phyloP scores from a whole-genome alignment of 1,140 invertebrate genomes.

The Pristionchus pacificus region DNA sequence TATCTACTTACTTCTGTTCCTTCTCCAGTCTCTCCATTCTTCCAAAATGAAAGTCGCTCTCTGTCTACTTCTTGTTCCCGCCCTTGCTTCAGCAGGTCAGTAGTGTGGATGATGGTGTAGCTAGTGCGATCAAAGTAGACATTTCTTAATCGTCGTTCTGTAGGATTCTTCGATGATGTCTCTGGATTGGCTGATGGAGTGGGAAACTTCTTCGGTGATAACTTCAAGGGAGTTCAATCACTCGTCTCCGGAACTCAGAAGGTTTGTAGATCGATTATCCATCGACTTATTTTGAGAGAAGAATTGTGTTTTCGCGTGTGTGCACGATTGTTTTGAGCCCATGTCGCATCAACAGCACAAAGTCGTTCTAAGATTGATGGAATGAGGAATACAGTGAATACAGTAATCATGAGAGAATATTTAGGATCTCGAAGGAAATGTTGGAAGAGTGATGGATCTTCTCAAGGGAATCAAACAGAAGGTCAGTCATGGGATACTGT shows the following conservation, averaged over 20 bases:
- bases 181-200: slow-evolving; percentile 14
- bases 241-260: slow-evolving; percentile 26
- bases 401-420: not conserved
- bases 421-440: slow-evolving; percentile 32
- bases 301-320: not conserved
- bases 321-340: not conserved
- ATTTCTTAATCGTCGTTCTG: no score
- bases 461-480: slow-evolving; percentile 36
- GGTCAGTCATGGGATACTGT: not conserved
- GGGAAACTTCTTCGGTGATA: slow-evolving; percentile 36
- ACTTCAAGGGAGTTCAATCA: slow-evolving; percentile 29
- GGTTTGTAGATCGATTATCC: slow-evolving; percentile 3
- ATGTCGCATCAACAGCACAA: not conserved
- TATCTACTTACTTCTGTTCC: no score
- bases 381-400: not conserved
- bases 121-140: no score
- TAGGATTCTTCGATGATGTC: not conserved
- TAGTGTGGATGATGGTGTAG: no score
- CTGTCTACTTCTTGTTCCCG: no score
- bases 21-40: no score
- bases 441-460: slow-evolving; percentile 32
- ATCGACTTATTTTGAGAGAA: slow-evolving; percentile 5
- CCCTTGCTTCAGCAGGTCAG: no score
- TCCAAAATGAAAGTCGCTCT: no score
- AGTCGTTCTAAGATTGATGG: not conserved